A percentile compares a stretch with the other conserved stretches of the same genome.
phyloP scores from a whole-genome alignment of 2,797 vertebrate genomes.

The Notoglanidium macrostoma region DNA sequence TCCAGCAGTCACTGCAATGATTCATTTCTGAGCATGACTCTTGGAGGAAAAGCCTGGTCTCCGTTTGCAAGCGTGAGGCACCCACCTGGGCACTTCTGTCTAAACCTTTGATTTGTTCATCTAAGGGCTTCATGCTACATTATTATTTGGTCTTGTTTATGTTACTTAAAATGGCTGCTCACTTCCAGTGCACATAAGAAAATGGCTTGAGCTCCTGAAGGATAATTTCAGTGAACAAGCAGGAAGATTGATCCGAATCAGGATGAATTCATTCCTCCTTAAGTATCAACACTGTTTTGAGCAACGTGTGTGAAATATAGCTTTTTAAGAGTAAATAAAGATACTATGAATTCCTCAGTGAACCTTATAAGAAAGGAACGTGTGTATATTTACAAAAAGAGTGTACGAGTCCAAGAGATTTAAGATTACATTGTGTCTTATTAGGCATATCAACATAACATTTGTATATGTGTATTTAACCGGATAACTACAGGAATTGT shows the following conservation, averaged over 20 bases:
- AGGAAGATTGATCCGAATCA: constrained; percentile 29
- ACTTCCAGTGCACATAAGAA: constrained; percentile 20
- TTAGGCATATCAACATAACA: not conserved
- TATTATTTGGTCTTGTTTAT: constrained; percentile 51
- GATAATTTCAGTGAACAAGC: constrained; percentile 7
- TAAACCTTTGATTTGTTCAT: constrained; percentile 53
- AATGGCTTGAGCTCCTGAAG: constrained; percentile 27
- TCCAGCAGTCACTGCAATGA: constrained; percentile 49
- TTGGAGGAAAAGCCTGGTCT: constrained; percentile 39
- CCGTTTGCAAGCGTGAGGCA: constrained; percentile 27
- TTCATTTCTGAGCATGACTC: constrained; percentile 49
- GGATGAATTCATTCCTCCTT: not conserved
- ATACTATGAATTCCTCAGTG: not conserved
- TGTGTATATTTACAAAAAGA: not conserved
- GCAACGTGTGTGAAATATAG: not conserved
- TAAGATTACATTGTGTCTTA: not conserved
- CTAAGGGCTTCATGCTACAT: constrained; percentile 42
- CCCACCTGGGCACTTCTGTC: constrained; percentile 24
- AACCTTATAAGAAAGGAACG: not conserved
- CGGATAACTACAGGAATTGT: not conserved
- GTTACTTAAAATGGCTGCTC: constrained; percentile 51
- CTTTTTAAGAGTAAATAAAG: not conserved
- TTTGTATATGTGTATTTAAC: not conserved
- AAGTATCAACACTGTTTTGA: not conserved
- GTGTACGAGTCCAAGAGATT: not conserved